Evolutionary conservation across 1,140 invertebrate genomes (phyloP).

Genomic region (Drosophila trapezifrons): DNA sequence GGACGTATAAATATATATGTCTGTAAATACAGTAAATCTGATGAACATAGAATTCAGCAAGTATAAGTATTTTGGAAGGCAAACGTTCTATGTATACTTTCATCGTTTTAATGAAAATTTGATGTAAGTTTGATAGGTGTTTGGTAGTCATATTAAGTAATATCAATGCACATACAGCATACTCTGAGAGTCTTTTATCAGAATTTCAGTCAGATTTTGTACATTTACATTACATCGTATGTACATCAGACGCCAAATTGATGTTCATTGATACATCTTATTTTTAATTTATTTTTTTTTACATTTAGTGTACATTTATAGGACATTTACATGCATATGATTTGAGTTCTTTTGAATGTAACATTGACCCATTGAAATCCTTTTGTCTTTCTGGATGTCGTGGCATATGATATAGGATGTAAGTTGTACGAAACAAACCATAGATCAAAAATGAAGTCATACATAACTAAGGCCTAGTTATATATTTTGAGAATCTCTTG

Average conservation of each 20-base stretch:
- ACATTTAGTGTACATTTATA: conserved; percentile 36
- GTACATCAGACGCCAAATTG: conserved; percentile 17
- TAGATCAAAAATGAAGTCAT: conserved; percentile 11
- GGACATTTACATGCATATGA: conserved; percentile 45
- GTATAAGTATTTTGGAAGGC: background rate
- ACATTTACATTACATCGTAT: conserved; percentile 26
- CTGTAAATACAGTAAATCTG: background rate
- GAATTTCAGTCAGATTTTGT: background rate
- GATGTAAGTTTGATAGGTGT: no score
- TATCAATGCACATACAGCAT: conserved; percentile 8
- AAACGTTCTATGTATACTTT: background rate
- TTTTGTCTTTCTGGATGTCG: background rate
- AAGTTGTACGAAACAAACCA: background rate
- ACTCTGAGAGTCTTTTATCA: background rate
- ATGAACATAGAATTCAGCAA: conserved; percentile 10
- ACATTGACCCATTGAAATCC: conserved; percentile 4
- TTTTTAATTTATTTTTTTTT: background rate
- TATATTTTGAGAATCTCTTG: conserved; percentile 12
- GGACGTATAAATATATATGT: background rate
- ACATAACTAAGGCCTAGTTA: conserved; percentile 11
- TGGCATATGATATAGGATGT: conserved; percentile 10
- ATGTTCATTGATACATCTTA: conserved; percentile 4
- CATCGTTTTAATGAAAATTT: background rate
- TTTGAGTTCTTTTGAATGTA: conserved; percentile 11
- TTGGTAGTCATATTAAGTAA: background rate